Evolutionary conservation across 2,888 invertebrate genomes (phyloP).

Genomic region (Entomobrya proxima): DNA sequence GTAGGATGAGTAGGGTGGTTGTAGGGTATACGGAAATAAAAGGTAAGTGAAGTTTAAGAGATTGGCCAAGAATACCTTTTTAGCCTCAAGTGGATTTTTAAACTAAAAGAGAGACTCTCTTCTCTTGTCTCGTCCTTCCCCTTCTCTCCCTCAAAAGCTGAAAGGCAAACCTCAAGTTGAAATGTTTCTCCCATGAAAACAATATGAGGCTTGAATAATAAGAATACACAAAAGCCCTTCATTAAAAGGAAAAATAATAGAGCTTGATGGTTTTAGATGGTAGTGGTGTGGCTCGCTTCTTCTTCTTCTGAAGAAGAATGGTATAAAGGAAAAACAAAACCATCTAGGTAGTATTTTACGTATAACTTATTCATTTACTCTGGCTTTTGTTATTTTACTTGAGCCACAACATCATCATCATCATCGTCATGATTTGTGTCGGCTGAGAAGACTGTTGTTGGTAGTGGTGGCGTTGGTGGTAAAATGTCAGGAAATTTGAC

Average conservation of each 20-base stretch:
- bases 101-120: slow-evolving; percentile 41
- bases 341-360: no score
- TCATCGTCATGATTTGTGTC: background rate
- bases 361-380: no score
- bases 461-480: slow-evolving; percentile 27
- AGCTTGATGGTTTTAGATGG: background rate
- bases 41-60: slow-evolving; percentile 58
- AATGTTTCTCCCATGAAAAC: background rate
- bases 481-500: slow-evolving; percentile 53
- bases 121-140: background rate
- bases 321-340: no score
- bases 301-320: background rate
- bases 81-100: slow-evolving; percentile 56
- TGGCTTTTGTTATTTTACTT: slow-evolving; percentile 29
- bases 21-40: slow-evolving; percentile 39
- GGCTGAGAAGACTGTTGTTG: background rate
- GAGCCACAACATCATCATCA: background rate
- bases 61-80: slow-evolving; percentile 50
- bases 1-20: background rate
- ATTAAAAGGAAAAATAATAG: slow-evolving; percentile 49
- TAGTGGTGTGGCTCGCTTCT: background rate
- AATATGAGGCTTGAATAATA: no score
- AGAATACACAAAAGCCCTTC: slow-evolving; percentile 46
- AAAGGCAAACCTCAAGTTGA: background rate
- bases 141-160: background rate